Conservation (phyloP, 2,888 invertebrate genomes). For the Pelosia muscerda region DNA sequence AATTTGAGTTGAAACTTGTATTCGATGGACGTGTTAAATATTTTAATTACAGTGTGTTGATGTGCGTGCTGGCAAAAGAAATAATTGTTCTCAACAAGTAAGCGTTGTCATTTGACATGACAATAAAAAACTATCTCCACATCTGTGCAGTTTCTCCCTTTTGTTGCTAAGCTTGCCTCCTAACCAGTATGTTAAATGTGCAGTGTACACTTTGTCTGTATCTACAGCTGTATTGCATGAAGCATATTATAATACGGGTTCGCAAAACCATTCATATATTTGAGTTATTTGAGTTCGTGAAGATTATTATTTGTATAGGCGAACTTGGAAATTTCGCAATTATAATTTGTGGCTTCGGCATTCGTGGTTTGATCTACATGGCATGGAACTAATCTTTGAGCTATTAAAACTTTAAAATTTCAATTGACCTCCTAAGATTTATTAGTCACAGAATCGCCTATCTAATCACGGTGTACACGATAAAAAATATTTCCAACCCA, state of each 20-base stretch:
- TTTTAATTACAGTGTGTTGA: not conserved
- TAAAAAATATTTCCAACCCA: constrained; percentile 52
- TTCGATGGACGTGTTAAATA: constrained; percentile 3
- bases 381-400: constrained; percentile 18
- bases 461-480: constrained; percentile 35
- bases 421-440: constrained; percentile 28
- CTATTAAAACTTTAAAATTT: constrained; percentile 22
- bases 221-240: constrained; percentile 22
- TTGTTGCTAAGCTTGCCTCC: not conserved
- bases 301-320: not conserved
- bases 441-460: constrained; percentile 31
- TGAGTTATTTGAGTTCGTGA: not conserved
- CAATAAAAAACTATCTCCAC: constrained; percentile 40
- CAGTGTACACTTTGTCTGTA: constrained; percentile 26
- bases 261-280: not conserved
- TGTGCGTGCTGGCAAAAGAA: not conserved
- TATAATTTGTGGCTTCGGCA: constrained; percentile 1
- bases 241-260: not conserved
- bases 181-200: constrained; percentile 30
- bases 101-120: constrained; percentile 19
- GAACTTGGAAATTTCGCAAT: constrained; percentile 2
- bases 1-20: not conserved
- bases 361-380: constrained; percentile 12
- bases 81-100: constrained; percentile 10
- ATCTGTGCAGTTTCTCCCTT: constrained; percentile 44